Evolutionary conservation across 2,797 vertebrate species (phyloP), one percentile per base, ranked within the genome.

Genomic region (Anabas testudineus): DNA sequence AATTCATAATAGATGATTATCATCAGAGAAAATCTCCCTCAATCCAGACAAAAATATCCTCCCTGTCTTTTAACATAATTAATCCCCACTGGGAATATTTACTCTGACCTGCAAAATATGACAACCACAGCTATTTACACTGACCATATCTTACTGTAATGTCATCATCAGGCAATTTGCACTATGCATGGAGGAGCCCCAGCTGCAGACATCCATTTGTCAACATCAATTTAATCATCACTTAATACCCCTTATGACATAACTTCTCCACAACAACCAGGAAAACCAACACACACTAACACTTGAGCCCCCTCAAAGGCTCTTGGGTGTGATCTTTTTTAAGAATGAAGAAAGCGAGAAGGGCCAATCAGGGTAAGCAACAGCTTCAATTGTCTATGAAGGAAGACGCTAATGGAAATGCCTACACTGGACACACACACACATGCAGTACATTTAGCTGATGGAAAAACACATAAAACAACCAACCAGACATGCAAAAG

Each of bases 141-240:
- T 36, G 30, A 21, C 18, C 43, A 21, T 67, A 61, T 69, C 22
- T 34, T 52, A 34, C 42, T 13, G 7, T 60, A 39, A 62, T 59
- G 60, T 67, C 71, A 71, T 69, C 66, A 45, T 30, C 32, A 30
- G 36, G n/a, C 28, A 45, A 55, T 72, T 67, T 39, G 37, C 53
- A 76, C 37, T 47, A 62, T 74, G 32, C 14, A 39, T 68, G 55
- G 61, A 26, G 60, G 26, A 45, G 48, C 19, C 57, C 34, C 87
- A 89, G 72, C 83, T 86, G 85, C 77, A 80, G 22, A 69, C 49
- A 55, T 75, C 54, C 34, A 58, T 87, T 82, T 85, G 78, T 86
- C 84, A 85, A 55, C 80, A 75, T 78, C 60, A 81, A 65, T 82
- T 76, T 56, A 71, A 82, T 72, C 39, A 58, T 39, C 54, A 76